These are phyloP conservation scores for Cryptus armator DNA, from an alignment of 2,888 invertebrate genomes.

Conservation along the genomic window DNA sequence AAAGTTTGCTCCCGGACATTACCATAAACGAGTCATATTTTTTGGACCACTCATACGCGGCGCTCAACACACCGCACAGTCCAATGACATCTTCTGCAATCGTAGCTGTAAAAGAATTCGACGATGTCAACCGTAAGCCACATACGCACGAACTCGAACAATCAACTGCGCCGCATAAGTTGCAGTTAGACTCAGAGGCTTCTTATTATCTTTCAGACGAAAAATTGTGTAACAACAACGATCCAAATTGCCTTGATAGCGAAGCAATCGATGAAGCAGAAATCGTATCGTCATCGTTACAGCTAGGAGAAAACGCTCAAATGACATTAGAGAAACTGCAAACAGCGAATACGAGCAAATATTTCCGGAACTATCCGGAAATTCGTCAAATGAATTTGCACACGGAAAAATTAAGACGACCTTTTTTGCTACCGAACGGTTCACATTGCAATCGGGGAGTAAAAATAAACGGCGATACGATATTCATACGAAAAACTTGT, in stretches of 20 bases:
- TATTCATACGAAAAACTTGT: constrained; percentile 49
- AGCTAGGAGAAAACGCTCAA: not conserved
- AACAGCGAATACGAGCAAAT: constrained; percentile 26
- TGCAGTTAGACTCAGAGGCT: not conserved
- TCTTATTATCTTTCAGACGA: not conserved
- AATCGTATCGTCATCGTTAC: constrained; percentile 1
- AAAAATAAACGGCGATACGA: not conserved
- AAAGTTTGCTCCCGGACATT: not conserved
- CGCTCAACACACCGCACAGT: not conserved
- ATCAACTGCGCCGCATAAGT: not conserved
- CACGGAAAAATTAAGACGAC: not conserved
- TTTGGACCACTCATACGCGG: not conserved
- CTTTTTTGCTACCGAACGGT: constrained; percentile 25
- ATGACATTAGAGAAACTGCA: not conserved
- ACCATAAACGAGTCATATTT: not conserved
- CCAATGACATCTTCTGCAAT: not conserved
- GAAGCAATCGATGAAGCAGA: constrained; percentile 50
- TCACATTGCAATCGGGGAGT: constrained; percentile 8
- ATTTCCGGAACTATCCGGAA: constrained; percentile 22
- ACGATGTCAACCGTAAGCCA: not conserved
- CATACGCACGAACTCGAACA: not conserved
- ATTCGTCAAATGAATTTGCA: constrained; percentile 27
- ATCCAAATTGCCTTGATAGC: constrained; percentile 21
- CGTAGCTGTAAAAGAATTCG: not conserved
- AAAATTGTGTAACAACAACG: not conserved